These are phyloP conservation scores for Aphaenogaster rudis DNA, from an alignment of 1,140 invertebrate species.

Conservation along the genomic window DNA sequence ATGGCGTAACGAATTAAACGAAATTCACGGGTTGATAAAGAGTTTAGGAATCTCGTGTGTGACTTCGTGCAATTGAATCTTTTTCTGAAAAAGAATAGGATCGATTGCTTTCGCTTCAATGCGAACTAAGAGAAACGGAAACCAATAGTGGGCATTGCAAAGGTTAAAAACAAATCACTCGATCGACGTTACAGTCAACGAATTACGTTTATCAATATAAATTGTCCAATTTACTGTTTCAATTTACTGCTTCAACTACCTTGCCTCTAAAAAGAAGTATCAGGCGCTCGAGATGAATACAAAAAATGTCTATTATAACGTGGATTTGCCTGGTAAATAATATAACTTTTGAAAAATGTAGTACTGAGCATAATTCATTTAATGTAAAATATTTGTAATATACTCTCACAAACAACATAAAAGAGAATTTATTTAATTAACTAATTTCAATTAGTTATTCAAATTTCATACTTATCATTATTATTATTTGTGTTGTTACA, in stretches of 20 bases:
- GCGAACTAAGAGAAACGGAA: slow-evolving; percentile 21
- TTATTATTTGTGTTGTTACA: slow-evolving; percentile 6
- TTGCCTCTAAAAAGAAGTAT: slow-evolving; percentile 10
- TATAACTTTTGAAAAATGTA: neutral
- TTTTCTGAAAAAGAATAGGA: slow-evolving; percentile 8
- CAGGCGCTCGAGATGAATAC: neutral
- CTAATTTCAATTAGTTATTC: neutral
- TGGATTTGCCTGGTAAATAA: neutral
- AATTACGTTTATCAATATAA: slow-evolving; percentile 48
- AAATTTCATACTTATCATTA: slow-evolving; percentile 1
- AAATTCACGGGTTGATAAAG: neutral
- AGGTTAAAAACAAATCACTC: slow-evolving; percentile 48
- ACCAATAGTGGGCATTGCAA: slow-evolving; percentile 35
- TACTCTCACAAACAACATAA: neutral
- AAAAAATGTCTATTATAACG: neutral
- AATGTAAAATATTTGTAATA: neutral
- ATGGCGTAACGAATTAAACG: neutral
- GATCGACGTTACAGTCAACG: slow-evolving; percentile 14
- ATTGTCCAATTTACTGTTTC: slow-evolving; percentile 33
- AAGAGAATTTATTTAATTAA: neutral
- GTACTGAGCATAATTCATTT: neutral
- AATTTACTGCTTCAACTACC: neutral
- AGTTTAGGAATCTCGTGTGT: neutral
- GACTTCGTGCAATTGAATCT: neutral
- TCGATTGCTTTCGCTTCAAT: slow-evolving; percentile 9